Evolutionary conservation across 2,888 invertebrate species (phyloP), one percentile per base, ranked within the genome.

Genomic region (Nomada goodeniana): DNA sequence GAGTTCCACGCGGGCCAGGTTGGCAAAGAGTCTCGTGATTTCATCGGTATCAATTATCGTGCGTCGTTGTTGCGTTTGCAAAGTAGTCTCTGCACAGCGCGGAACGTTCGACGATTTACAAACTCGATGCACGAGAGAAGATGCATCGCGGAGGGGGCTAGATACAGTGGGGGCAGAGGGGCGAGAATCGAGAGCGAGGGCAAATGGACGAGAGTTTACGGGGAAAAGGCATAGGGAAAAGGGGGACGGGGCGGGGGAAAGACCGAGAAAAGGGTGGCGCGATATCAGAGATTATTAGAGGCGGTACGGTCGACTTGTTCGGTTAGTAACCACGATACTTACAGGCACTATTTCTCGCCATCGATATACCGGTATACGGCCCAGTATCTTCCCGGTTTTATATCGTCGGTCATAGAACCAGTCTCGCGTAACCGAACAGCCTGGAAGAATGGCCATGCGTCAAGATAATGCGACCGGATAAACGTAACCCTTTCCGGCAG

Each of bases 381-480:
- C 85, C 15, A 42, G 76, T 80, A 83, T 87, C 85, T 82, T 85
- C 85, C 55, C 76, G 83, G 80, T 83, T 87, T 86, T 86, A 86
- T 79, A 83, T 81, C 80, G 60, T 60, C 69, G 70, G 64, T 79
- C 80, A 80, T 81, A 81, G 84, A 89, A 86, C 88, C 89, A 84
- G 84, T 84, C 84, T 78, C 67, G 82, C 81, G 82, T 86, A 86
- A 86, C 84, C 82, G 87, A 86, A 80, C 80, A 81, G 86, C 75
- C 47, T 79, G 65, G 80, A 87, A 86, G 87, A 88, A 87, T 84
- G 83, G 78, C 65, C 82, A 84, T 85, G 86, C 86, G 87, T 88
- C 87, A 81, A 90, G 90, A 88, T 89, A 87, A 84, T 87, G 85
- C 85, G 81, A 85, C 82, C 80, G 87, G 90, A 89, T 90, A 89